Conservation (phyloP, 2,797 vertebrate species). For the Valencia hispanica region DNA sequence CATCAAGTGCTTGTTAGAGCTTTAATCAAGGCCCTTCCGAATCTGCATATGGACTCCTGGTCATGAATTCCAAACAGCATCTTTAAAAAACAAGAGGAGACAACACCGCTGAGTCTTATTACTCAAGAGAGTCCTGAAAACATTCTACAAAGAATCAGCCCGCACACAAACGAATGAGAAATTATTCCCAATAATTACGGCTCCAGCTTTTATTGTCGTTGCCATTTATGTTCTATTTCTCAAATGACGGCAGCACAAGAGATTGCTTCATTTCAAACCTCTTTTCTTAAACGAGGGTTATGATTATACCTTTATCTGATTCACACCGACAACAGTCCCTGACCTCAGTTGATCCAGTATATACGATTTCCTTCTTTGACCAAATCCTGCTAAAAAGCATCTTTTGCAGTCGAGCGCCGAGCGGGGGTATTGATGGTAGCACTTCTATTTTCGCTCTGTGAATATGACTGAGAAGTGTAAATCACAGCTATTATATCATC, state of each 20-base stretch:
- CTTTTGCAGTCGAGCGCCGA: conserved; percentile 15
- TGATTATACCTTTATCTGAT: conserved; percentile 49
- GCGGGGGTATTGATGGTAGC: conserved; percentile 49
- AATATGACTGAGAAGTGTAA: conserved; percentile 62
- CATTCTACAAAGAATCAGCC: conserved; percentile 62
- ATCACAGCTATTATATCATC: conserved; percentile 66
- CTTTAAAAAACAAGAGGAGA: conserved; percentile 72
- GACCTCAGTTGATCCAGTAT: conserved; percentile 47
- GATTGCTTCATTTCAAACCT: conserved; percentile 51
- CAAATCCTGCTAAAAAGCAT: conserved; percentile 56
- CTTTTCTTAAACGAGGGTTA: conserved; percentile 41
- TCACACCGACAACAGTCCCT: conserved; percentile 47
- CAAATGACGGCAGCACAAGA: conserved; percentile 40
- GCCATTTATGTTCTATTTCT: conserved; percentile 57
- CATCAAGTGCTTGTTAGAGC: conserved; percentile 83
- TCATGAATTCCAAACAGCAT: conserved; percentile 77
- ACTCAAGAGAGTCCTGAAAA: conserved; percentile 60
- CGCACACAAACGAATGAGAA: conserved; percentile 46
- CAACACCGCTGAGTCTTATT: conserved; percentile 50
- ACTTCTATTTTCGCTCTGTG: conserved; percentile 60
- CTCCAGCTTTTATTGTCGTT: conserved; percentile 49
- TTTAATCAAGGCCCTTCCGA: conserved; percentile 82
- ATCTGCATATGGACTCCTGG: conserved; percentile 76
- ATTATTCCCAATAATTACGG: conserved; percentile 61
- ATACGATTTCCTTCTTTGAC: conserved; percentile 44